A percentile compares a stretch with the other conserved stretches of the same genome.
Conservation (phyloP, 1,140 invertebrate species). For the Rhyzopertha dominica region DNA sequence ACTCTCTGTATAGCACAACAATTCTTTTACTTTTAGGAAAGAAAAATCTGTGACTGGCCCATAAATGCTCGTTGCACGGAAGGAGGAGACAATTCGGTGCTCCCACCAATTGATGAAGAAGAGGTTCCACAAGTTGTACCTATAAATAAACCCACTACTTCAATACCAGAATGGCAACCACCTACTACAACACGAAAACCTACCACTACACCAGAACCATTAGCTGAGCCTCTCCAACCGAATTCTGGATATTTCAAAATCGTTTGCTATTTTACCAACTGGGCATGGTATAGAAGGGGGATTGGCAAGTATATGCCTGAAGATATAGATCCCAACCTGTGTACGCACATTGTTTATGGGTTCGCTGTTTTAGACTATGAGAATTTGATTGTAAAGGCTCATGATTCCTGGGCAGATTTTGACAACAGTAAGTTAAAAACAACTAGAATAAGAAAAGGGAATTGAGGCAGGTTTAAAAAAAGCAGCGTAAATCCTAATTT, state of each 20-base stretch:
- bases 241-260: constrained; percentile 57
- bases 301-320: constrained; percentile 76
- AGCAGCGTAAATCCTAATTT: too few species aligned
- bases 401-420: constrained; percentile 85
- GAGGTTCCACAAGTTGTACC: constrained; percentile 13
- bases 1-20: too few species aligned
- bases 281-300: constrained; percentile 87
- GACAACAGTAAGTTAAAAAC: constrained; percentile 78
- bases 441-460: too few species aligned
- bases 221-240: constrained; percentile 34
- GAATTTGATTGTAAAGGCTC: constrained; percentile 70
- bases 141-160: constrained; percentile 1
- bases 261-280: constrained; percentile 91
- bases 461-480: too few species aligned
- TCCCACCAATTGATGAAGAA: constrained; percentile 12
- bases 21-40: constrained; percentile 43
- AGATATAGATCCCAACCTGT: constrained; percentile 78
- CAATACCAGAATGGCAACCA: constrained; percentile 28
- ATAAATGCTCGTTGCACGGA: constrained; percentile 59
- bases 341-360: constrained; percentile 88
- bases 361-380: constrained; percentile 82
- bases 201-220: constrained; percentile 30
- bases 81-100: constrained; percentile 10
- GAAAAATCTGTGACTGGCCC: constrained; percentile 75
- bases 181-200: constrained; percentile 35